These are phyloP conservation scores for Gouania willdenowi DNA, from an alignment of 2,797 vertebrate species.

Conservation along the genomic window DNA sequence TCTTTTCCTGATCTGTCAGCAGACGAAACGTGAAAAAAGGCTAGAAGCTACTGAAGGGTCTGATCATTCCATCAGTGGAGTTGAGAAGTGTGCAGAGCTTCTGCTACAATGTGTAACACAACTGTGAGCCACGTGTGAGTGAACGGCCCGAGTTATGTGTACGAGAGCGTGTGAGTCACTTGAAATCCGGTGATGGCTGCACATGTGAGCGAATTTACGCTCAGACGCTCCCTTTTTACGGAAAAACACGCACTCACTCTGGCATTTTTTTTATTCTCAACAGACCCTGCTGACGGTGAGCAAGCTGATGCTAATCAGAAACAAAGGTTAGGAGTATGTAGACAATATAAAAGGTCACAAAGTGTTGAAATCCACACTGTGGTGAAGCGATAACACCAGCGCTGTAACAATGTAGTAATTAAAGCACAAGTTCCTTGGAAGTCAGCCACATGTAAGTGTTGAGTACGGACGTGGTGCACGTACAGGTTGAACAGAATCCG, in stretches of 20 bases:
- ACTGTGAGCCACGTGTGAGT: constrained; percentile 4
- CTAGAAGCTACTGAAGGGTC: constrained; percentile 38
- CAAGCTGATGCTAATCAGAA: constrained; percentile 41
- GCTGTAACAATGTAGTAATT: constrained; percentile 37
- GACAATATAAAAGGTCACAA: constrained; percentile 33
- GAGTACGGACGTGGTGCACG: constrained; percentile 8
- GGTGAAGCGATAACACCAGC: constrained; percentile 15
- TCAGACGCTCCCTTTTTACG: constrained; percentile 39
- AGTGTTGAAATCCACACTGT: constrained; percentile 7
- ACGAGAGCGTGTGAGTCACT: constrained; percentile 48
- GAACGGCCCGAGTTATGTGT: constrained; percentile 37
- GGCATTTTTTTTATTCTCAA: constrained; percentile 45
- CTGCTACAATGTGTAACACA: constrained; percentile 50
- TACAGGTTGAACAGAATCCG: constrained; percentile 9
- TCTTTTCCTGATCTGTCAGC: constrained; percentile 49
- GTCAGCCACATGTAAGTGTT: constrained; percentile 28
- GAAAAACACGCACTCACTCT: constrained; percentile 26
- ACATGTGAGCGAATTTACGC: constrained; percentile 8
- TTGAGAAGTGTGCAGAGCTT: constrained; percentile 30
- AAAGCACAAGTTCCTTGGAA: constrained; percentile 48
- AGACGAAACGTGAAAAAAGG: constrained; percentile 13
- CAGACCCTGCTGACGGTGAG: constrained; percentile 27
- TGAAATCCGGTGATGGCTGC: constrained; percentile 7
- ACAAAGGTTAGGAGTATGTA: constrained; percentile 17
- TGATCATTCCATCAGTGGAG: constrained; percentile 40